Percentiles rank a stretch among this genome's conserved stretches.
phyloP scores from a whole-genome alignment of 2,797 vertebrate genomes.

The Phalloptychus januarius region DNA sequence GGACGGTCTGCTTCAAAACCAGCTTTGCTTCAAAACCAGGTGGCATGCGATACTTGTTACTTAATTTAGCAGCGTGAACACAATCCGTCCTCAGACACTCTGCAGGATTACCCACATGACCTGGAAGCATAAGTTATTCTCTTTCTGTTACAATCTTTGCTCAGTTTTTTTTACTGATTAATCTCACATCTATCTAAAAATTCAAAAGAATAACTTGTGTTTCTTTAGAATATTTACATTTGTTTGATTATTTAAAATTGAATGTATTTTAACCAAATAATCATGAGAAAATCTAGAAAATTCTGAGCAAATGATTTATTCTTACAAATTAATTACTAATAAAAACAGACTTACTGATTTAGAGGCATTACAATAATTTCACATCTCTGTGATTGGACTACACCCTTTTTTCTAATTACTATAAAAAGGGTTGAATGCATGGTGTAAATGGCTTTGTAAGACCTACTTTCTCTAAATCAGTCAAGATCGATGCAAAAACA shows the following conservation, averaged over 20 bases:
- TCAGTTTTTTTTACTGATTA: too few relatives aligned
- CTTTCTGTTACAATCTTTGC: too few relatives aligned
- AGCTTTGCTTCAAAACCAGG: not conserved
- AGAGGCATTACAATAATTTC: not conserved
- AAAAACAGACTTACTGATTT: not conserved
- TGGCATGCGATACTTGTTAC: not conserved
- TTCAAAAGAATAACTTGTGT: not conserved
- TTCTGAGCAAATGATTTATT: not conserved
- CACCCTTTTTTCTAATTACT: not conserved
- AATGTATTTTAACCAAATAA: not conserved
- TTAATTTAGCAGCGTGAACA: not conserved
- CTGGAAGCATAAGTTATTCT: not conserved
- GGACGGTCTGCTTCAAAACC: not conserved
- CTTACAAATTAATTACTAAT: not conserved
- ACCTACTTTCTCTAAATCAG: not conserved
- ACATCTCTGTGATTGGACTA: not conserved
- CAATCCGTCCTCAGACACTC: not conserved
- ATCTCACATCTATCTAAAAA: not conserved
- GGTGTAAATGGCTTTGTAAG: not conserved
- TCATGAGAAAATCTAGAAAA: not conserved
- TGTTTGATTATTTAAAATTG: not conserved
- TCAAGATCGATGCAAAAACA: not conserved
- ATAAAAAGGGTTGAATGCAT: not conserved
- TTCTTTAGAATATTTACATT: too few relatives aligned
- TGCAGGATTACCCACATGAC: not conserved